phyloP scores from a whole-genome alignment of 2,888 invertebrate species.

The Sisyra nigra region DNA sequence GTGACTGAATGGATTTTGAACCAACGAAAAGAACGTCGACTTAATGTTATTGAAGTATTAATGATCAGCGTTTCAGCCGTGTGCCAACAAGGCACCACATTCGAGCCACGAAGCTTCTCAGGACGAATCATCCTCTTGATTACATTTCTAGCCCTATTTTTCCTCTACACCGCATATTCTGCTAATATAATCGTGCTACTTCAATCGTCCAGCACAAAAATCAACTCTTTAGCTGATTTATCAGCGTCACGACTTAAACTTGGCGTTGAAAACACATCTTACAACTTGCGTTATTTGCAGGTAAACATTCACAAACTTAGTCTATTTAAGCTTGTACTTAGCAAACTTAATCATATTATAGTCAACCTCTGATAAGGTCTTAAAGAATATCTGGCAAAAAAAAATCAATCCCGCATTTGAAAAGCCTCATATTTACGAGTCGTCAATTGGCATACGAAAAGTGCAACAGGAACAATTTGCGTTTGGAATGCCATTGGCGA shows the following conservation, averaged over 20 bases:
- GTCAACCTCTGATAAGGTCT: too few species aligned
- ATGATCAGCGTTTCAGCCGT: conserved; percentile 33
- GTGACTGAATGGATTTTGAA: conserved; percentile 3
- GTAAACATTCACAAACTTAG: conserved; percentile 25
- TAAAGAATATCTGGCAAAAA: too few species aligned
- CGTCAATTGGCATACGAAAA: conserved; percentile 30
- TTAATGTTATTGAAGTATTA: conserved; percentile 29
- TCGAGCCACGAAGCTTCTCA: conserved; percentile 23
- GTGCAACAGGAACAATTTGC: conserved; percentile 45
- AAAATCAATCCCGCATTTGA: too few species aligned
- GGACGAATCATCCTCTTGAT: conserved; percentile 36
- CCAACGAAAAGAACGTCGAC: not conserved
- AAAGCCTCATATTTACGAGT: too few species aligned
- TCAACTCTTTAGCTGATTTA: conserved; percentile 37
- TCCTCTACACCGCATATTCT: conserved; percentile 46
- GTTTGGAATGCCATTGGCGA: conserved; percentile 48
- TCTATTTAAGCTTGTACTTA: too few species aligned
- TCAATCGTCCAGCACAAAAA: conserved; percentile 44
- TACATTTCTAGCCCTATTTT: conserved; percentile 37
- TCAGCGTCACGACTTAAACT: conserved; percentile 38
- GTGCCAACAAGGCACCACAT: conserved; percentile 32
- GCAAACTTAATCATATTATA: too few species aligned
- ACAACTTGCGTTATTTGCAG: conserved; percentile 41
- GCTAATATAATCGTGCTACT: conserved; percentile 49
- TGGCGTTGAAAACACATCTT: conserved; percentile 42